Percentiles rank a stretch among this genome's conserved stretches.
phyloP scores from a whole-genome alignment of 1,140 invertebrate genomes.

The Aricia agestis region DNA sequence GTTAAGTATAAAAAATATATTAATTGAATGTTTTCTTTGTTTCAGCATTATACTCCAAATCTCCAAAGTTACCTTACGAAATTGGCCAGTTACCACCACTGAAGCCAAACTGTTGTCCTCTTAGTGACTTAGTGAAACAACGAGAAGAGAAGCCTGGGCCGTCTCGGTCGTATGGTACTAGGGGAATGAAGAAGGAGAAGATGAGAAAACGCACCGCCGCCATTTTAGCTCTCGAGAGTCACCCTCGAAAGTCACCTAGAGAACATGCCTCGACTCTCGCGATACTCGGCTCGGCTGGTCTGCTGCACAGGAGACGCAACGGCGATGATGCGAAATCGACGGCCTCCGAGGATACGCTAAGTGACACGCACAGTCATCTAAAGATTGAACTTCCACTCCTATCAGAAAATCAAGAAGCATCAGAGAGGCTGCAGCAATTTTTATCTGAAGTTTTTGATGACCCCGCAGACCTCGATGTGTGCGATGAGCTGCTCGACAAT shows the following conservation, averaged over 20 bases:
- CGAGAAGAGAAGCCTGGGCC: conserved; percentile 59
- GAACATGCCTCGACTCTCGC: conserved; percentile 91
- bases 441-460: conserved; percentile 69
- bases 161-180: conserved; percentile 62
- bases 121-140: conserved; percentile 52
- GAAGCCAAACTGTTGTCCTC: conserved; percentile 74
- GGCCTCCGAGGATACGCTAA: conserved; percentile 66
- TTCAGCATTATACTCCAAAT: conserved; percentile 72
- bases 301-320: conserved; percentile 77
- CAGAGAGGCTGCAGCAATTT: conserved; percentile 63
- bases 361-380: conserved; percentile 54
- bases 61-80: conserved; percentile 86
- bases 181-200: conserved; percentile 66
- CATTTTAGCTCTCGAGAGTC: conserved; percentile 70
- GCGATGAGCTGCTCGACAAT: conserved; percentile 53
- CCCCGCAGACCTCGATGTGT: conserved; percentile 60
- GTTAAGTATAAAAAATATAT: neutral
- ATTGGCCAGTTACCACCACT: conserved; percentile 79
- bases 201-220: conserved; percentile 53
- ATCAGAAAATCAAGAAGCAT: conserved; percentile 56
- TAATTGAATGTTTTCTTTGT: conserved; percentile 32
- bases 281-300: conserved; percentile 80
- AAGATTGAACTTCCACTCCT: conserved; percentile 47
- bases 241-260: conserved; percentile 87
- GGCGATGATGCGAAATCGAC: conserved; percentile 67